Evolutionary conservation across 2,797 vertebrate species (phyloP), one percentile per base, ranked within the genome.

Genomic region (Alosa sapidissima): DNA sequence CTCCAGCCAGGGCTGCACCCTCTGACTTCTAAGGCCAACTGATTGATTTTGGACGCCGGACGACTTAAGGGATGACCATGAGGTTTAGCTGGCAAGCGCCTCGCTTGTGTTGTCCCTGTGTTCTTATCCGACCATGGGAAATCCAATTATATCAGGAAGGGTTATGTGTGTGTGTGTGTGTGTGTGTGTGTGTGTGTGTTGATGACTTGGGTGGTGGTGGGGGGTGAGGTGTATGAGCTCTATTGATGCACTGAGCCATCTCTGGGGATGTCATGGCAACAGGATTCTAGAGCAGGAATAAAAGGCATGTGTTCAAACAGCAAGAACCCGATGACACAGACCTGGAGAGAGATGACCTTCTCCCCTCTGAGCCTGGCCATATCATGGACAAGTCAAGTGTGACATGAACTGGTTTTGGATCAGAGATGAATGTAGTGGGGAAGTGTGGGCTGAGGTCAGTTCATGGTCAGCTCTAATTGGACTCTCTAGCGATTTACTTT

Each of bases 261-360:
- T 87, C 89, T 45, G 51, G 85, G 87, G 93, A 92, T 94, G 93
- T 94, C 94, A 95, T 95, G 91, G 94, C 92, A 96, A 96, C 94
- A 94, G 93, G 93, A 93, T 91, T 92, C 90, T 88, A 62, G 72
- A 78, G 41, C 41, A 36, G 19, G 7, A 78, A 51, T 84, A 36
- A 84, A 84, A 84, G 78, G 68, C 65, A 41, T 72, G 65, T 68
- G 55, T 58, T 58, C 19, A 2, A 58, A 21, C 19, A 58, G 55
- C 14, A 72, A 41, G 65, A 41, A 36, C 14, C 58, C 47, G 45
- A 54, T 28, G 21, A 49, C 60, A n/a, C 65, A 49, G 58, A 36
- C 62, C 62, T 54, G 33, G 49, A 36, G 65, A 72, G 10, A 19
- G 41, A 41, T 41, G 41, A 58, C n/a, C 47, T 28, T 68, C 33